Evolutionary conservation across 2,113 vertebrate genomes (phyloP).

Genomic region (Merops nubicus): DNA sequence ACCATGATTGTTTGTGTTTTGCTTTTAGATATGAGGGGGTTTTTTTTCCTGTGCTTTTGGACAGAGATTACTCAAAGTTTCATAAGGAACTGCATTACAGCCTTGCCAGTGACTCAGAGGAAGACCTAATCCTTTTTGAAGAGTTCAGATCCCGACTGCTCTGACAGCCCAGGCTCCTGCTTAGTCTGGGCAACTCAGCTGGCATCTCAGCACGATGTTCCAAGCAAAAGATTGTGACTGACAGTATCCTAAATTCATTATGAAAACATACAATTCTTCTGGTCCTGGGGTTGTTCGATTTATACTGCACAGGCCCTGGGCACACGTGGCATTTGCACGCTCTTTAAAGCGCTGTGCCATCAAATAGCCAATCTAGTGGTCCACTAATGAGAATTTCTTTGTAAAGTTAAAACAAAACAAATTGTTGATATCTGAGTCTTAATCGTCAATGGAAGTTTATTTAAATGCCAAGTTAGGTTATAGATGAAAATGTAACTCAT

Average conservation of each 20-base stretch:
- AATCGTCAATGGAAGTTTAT: not conserved
- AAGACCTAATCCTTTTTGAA: not conserved
- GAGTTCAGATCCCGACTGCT: not conserved
- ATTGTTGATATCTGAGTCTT: not conserved
- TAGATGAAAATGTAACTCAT: not conserved
- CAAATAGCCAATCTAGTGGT: not conserved
- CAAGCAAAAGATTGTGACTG: not conserved
- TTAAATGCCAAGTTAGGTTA: not conserved
- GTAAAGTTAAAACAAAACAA: constrained; percentile 1
- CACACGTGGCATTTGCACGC: not conserved
- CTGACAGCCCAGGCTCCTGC: not conserved
- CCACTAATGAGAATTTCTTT: not conserved
- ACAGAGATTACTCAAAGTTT: not conserved
- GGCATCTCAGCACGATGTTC: not conserved
- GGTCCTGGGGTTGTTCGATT: not conserved
- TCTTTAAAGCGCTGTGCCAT: not conserved
- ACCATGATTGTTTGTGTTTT: not conserved
- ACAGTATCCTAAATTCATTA: not conserved
- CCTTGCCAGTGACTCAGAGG: not conserved
- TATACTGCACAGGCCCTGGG: not conserved
- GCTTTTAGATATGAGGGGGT: not conserved
- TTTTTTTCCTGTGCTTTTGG: not conserved
- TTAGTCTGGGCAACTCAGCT: not conserved
- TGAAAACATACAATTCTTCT: not conserved
- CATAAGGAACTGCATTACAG: not conserved